Evolutionary conservation across 2,888 invertebrate species (phyloP).

Genomic region (Aleiodes leptofemur): DNA sequence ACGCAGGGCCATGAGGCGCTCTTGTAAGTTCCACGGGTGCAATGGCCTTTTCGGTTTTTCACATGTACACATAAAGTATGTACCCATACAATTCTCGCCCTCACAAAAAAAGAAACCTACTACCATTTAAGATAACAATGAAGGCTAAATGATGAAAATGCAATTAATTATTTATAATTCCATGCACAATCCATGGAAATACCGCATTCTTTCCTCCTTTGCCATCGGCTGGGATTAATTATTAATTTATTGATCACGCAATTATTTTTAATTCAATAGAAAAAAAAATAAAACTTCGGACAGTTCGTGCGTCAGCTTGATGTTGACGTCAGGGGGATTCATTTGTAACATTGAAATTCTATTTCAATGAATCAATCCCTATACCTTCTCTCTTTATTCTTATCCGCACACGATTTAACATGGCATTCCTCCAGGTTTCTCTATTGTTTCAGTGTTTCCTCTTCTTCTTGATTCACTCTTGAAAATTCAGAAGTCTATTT

Average conservation of each 20-base stretch:
- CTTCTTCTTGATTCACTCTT: no score
- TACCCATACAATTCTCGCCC: neutral
- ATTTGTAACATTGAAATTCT: no score
- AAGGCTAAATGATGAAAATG: neutral
- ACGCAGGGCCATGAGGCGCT: constrained; percentile 43
- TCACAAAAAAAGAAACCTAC: neutral
- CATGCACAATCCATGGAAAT: neutral
- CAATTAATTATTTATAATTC: constrained; percentile 10
- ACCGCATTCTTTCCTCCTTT: neutral
- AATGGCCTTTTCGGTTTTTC: constrained; percentile 64
- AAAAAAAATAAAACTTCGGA: no score
- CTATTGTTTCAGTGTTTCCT: no score
- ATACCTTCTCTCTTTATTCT: no score
- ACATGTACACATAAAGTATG: constrained; percentile 16
- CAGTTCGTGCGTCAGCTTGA: no score
- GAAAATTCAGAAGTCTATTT: no score
- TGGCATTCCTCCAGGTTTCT: no score
- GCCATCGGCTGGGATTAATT: neutral
- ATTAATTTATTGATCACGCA: neutral
- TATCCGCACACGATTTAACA: no score
- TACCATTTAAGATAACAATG: no score
- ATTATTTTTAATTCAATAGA: neutral
- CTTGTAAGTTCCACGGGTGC: constrained; percentile 64
- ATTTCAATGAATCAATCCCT: no score
- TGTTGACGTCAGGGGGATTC: no score